A percentile compares a stretch with the other conserved stretches of the same genome.
phyloP scores from a whole-genome alignment of 2,797 vertebrate genomes.

The Intellagama lesueurii region DNA sequence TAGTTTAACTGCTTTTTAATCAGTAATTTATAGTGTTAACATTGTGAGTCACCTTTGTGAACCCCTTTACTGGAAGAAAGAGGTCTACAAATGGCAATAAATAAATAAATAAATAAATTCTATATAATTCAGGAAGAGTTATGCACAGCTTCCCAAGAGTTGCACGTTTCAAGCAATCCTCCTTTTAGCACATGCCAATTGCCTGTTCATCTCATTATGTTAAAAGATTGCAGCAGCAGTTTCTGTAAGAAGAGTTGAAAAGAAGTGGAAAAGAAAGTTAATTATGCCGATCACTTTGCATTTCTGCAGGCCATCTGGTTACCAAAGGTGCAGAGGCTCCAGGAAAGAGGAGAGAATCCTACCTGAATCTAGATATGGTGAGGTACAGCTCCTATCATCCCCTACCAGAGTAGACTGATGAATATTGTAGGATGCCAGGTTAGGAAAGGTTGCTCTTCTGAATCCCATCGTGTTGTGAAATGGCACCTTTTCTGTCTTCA shows the following conservation, averaged over 20 bases:
- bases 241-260: too few relatives aligned
- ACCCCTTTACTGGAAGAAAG: too few relatives aligned
- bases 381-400: neutral
- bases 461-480: slow-evolving; percentile 48
- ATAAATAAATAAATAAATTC: too few relatives aligned
- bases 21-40: too few relatives aligned
- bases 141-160: neutral
- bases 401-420: too few relatives aligned
- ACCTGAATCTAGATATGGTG: neutral
- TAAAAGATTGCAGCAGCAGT: neutral
- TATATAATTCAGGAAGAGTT: neutral
- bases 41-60: too few relatives aligned
- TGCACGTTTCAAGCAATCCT: neutral
- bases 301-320: neutral
- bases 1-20: too few relatives aligned
- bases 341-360: neutral
- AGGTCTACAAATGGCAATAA: too few relatives aligned
- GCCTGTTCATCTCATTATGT: neutral
- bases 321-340: too few relatives aligned
- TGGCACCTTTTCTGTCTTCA: slow-evolving; percentile 59
- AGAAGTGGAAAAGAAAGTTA: neutral
- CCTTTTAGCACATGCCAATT: neutral
- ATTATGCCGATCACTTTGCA: neutral
- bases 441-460: neutral
- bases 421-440: neutral